Conservation (phyloP, 92 coral and sea anemone genomes). For the Heliopora coerulea region DNA sequence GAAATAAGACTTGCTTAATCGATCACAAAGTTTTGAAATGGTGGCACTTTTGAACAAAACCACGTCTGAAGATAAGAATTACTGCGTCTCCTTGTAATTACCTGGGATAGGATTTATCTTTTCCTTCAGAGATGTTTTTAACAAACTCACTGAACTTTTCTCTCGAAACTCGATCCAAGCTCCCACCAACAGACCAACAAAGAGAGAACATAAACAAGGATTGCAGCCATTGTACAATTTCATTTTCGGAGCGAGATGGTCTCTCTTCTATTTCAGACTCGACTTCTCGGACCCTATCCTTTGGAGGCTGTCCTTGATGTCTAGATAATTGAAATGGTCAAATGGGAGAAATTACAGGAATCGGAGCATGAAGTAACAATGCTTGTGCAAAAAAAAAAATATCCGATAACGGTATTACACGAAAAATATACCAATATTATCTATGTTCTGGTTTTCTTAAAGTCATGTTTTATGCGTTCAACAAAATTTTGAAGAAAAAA, state of each 20-base stretch:
- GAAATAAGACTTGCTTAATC: too few species aligned
- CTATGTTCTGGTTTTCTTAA: too few species aligned
- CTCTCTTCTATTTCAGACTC: constrained; percentile 64
- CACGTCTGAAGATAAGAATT: background rate
- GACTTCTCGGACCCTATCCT: constrained; percentile 43
- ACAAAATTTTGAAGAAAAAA: too few species aligned
- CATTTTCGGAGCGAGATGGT: constrained; percentile 83
- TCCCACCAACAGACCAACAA: constrained; percentile 94
- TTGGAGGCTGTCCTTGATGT: constrained; percentile 56
- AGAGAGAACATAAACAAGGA: constrained; percentile 86
- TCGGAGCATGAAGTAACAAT: too few species aligned
- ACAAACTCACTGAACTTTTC: constrained; percentile 89
- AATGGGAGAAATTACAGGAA: too few species aligned
- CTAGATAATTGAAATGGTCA: too few species aligned
- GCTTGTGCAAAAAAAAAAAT: too few species aligned
- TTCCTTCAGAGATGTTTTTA: constrained; percentile 82
- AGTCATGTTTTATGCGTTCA: too few species aligned
- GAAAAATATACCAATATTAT: too few species aligned
- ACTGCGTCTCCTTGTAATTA: too few species aligned
- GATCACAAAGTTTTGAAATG: background rate
- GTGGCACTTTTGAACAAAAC: background rate
- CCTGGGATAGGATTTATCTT: constrained; percentile 94
- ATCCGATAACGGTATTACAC: too few species aligned
- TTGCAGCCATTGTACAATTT: constrained; percentile 91
- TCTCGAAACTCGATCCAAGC: constrained; percentile 85